A percentile compares a stretch with the other conserved stretches of the same genome.
These are phyloP conservation scores for Propithecus perrieri DNA, from an alignment of 2,797 vertebrate genomes.

Conservation along the genomic window DNA sequence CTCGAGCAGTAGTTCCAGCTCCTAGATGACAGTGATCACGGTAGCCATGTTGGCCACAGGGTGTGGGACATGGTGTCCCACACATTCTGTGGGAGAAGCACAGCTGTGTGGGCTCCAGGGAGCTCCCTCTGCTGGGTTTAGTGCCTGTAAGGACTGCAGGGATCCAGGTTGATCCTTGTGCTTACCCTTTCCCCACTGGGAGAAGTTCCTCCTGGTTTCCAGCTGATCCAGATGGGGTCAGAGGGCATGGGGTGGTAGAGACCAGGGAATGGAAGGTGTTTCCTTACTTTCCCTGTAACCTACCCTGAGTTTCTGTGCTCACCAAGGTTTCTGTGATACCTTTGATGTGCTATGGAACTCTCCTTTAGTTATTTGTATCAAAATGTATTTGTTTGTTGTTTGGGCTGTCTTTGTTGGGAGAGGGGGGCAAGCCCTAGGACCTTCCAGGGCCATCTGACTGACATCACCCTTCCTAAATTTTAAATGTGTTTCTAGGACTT, in stretches of 20 bases:
- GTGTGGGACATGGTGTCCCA: not conserved
- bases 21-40: not conserved
- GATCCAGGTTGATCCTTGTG: not conserved
- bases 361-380: not conserved
- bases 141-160: not conserved
- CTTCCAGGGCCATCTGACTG: not conserved
- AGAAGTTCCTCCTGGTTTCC: not conserved
- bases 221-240: not conserved
- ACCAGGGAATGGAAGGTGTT: not conserved
- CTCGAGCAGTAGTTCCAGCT: not conserved
- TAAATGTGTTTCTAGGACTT: not conserved
- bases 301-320: not conserved
- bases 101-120: not conserved
- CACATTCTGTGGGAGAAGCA: not conserved
- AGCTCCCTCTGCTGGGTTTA: not conserved
- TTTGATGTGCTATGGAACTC: not conserved
- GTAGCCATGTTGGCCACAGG: not conserved
- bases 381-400: not conserved
- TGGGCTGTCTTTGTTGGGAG: not conserved
- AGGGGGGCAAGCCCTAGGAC: not conserved
- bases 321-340: not conserved
- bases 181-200: not conserved
- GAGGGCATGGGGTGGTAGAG: not conserved
- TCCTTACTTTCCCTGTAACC: not conserved
- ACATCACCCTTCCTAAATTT: not conserved